phyloP scores from a whole-genome alignment of 2,113 vertebrate species.

The Panthera tigris region DNA sequence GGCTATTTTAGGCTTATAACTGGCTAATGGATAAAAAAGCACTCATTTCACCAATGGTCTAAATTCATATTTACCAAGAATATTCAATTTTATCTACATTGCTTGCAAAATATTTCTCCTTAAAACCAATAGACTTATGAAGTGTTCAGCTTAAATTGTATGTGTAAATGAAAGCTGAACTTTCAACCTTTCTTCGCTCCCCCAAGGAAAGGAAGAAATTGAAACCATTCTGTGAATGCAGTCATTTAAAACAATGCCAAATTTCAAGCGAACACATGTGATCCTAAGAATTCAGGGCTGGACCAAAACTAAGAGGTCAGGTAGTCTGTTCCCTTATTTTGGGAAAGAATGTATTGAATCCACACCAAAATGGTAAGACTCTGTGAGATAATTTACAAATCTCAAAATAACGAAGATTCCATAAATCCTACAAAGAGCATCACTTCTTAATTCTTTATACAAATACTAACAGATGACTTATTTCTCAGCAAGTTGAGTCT shows the following conservation, averaged over 20 bases:
- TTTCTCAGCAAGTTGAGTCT: background rate
- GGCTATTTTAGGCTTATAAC: constrained; percentile 35
- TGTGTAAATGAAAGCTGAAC: constrained; percentile 72
- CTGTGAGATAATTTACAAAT: background rate
- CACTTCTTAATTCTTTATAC: background rate
- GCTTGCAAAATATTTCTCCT: constrained; percentile 48
- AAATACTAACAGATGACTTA: background rate
- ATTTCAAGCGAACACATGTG: background rate
- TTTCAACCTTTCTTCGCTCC: constrained; percentile 53
- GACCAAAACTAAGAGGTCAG: background rate
- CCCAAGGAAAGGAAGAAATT: constrained; percentile 55
- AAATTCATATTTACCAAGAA: constrained; percentile 59
- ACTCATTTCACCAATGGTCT: constrained; percentile 38
- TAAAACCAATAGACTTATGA: constrained; percentile 55
- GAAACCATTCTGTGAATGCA: constrained; percentile 63
- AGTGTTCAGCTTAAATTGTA: constrained; percentile 64
- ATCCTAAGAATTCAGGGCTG: background rate
- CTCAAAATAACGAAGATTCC: background rate
- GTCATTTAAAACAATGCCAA: constrained; percentile 47
- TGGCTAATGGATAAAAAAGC: constrained; percentile 48
- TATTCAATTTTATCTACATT: constrained; percentile 63
- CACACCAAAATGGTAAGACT: background rate
- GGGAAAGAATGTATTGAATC: background rate
- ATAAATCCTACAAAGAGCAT: background rate
- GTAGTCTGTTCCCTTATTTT: background rate